A percentile compares a stretch with the other conserved stretches of the same genome.
Conservation (phyloP, 2,888 invertebrate genomes). For the Agrotis ipsilon region DNA sequence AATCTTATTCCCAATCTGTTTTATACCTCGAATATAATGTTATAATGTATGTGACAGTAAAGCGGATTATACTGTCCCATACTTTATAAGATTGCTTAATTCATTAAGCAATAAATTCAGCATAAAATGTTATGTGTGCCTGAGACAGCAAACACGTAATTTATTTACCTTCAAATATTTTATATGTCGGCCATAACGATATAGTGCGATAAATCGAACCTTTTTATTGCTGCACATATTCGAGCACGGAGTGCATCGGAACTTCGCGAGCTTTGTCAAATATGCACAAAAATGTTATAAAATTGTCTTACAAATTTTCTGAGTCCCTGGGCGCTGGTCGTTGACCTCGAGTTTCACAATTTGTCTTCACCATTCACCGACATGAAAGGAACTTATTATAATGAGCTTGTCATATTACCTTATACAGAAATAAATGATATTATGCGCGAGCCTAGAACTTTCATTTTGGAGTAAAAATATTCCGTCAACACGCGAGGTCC, state of each 20-base stretch:
- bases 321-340: constrained; percentile 61
- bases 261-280: constrained; percentile 64
- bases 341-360: constrained; percentile 68
- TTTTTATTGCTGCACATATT: constrained; percentile 59
- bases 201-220: constrained; percentile 53
- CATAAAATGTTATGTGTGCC: constrained; percentile 41
- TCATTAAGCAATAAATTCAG: constrained; percentile 55
- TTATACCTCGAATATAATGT: constrained; percentile 1
- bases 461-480: constrained; percentile 8
- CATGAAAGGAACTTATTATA: constrained; percentile 63
- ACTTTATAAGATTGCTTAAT: constrained; percentile 40
- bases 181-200: constrained; percentile 45
- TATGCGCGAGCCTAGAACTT: constrained; percentile 6
- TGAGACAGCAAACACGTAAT: constrained; percentile 39
- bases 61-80: constrained; percentile 32
- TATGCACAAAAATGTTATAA: constrained; percentile 65
- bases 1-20: constrained; percentile 12
- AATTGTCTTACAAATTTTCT: constrained; percentile 56
- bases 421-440: constrained; percentile 25
- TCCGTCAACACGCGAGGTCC: neutral
- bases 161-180: constrained; percentile 62
- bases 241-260: constrained; percentile 62
- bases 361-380: constrained; percentile 65
- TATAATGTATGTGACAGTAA: constrained; percentile 25
- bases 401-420: constrained; percentile 54